Percentiles rank a stretch among this genome's conserved stretches.
Evolutionary conservation across 2,888 invertebrate species (phyloP).

Genomic region (Apomyelois bistriatella): DNA sequence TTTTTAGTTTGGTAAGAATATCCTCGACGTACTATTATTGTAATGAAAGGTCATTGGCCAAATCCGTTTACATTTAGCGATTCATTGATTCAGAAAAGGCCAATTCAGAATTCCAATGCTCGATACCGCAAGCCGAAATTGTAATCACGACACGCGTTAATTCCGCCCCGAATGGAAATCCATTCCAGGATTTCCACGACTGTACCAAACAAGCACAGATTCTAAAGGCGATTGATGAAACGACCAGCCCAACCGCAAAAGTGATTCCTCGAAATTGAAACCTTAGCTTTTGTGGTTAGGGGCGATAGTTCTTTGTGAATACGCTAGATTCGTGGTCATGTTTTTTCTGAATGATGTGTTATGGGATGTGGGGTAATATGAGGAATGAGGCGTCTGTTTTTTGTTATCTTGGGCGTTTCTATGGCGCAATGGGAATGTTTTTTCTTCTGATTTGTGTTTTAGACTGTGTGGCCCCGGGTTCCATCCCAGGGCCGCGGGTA

Average conservation of each 20-base stretch:
- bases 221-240: slow-evolving; percentile 11
- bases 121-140: slow-evolving; percentile 6
- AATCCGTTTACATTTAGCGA: background rate
- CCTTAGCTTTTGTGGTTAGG: background rate
- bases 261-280: background rate
- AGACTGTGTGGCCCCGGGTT: too few relatives aligned
- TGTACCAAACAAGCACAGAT: slow-evolving; percentile 6
- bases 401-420: background rate
- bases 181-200: background rate
- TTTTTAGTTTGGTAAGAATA: too few relatives aligned
- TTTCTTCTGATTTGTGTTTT: too few relatives aligned
- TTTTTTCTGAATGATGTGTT: slow-evolving; percentile 13
- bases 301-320: slow-evolving; percentile 1
- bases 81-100: slow-evolving; percentile 1
- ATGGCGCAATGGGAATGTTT: too few relatives aligned
- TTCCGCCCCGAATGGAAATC: slow-evolving; percentile 5
- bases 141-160: slow-evolving; percentile 8
- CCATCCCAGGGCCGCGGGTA: too few relatives aligned
- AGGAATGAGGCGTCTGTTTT: background rate
- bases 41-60: background rate
- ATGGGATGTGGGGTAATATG: background rate
- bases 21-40: too few relatives aligned
- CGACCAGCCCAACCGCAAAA: slow-evolving; percentile 5
- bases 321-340: slow-evolving; percentile 2
- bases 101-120: background rate